Evolutionary conservation across 2,113 vertebrate species (phyloP), one percentile per base, ranked within the genome.

Genomic region (Pseudorectes ferrugineus): DNA sequence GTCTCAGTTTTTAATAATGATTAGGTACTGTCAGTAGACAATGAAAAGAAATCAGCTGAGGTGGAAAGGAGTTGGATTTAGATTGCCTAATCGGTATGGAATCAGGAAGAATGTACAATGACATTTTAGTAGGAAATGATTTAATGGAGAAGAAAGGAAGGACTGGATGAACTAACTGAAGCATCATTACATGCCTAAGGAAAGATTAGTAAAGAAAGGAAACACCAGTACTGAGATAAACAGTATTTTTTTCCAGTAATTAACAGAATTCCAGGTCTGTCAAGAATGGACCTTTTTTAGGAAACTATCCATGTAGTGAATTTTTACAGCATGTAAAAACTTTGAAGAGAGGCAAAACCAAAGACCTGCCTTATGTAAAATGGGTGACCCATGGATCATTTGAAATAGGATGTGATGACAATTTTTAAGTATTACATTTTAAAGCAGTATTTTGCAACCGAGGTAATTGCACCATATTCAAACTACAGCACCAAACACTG

Each of bases 61-160:
- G 57, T 58, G 25, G 55, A 77, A 92, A 78, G 42, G 31, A 68
- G n/a, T 4, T 79, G 46, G 40, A 75, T 54, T 92, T 78, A 65
- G 61, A 78, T 12, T 95, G 48, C 15, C 74, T 62, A 85, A 88
- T 71, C 22, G 10, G 28, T 40, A 73, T 67, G 92, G 72, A 92
- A 96, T 94, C 24, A 75, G 40, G 59, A 97, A 94, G 66, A 80
- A 49, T 12, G 84, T 16, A 88, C 71, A 51, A 89, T 52, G 70
- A 96, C 71, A 40, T 26, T 62, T 36, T 66, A 85, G 83, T 38
- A 94, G 97, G 96, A 97, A 97, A 95, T 97, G 81, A 98, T 70
- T 97, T 95, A 96, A 88, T 26, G 52, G 54, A 52, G 40, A 91
- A 85, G 57, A 95, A 84, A 95, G 92, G 75, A 91, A 94, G 88